phyloP scores from a whole-genome alignment of 2,113 vertebrate species.

The Opisthocomus hoazin region DNA sequence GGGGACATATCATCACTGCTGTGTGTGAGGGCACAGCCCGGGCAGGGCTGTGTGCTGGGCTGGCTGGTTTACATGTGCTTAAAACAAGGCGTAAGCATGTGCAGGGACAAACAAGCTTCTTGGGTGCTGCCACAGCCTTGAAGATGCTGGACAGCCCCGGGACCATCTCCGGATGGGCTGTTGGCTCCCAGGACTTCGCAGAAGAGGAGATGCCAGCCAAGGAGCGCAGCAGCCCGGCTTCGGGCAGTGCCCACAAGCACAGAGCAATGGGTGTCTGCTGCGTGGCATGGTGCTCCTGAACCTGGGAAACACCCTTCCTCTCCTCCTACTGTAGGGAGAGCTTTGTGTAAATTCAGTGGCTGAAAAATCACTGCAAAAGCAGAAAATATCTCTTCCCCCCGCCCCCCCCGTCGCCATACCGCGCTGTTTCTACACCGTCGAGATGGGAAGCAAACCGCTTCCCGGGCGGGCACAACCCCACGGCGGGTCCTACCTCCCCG shows the following conservation, averaged over 20 bases:
- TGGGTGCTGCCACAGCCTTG: background rate
- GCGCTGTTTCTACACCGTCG: background rate
- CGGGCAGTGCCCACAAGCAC: background rate
- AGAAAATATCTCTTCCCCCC: no score
- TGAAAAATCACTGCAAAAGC: background rate
- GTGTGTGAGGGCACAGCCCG: fast-evolving
- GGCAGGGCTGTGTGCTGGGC: background rate
- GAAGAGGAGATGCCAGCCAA: fast-evolving
- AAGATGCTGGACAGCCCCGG: background rate
- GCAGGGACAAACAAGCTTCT: background rate
- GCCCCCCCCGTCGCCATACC: no score
- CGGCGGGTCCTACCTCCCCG: no score
- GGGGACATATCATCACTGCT: fast-evolving
- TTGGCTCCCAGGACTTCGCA: background rate
- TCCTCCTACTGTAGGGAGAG: background rate
- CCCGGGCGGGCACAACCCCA: background rate
- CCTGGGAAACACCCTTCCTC: background rate
- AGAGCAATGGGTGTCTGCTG: fast-evolving
- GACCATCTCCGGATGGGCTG: background rate
- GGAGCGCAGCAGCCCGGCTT: background rate
- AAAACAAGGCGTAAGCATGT: background rate
- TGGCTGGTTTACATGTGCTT: fast-evolving
- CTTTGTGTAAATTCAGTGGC: background rate
- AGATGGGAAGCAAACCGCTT: no score
- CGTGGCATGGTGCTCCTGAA: background rate